Base-by-base conservation (phyloP, 2,113 vertebrate genomes). In the Cyphomyrus plagiostoma region DNA sequence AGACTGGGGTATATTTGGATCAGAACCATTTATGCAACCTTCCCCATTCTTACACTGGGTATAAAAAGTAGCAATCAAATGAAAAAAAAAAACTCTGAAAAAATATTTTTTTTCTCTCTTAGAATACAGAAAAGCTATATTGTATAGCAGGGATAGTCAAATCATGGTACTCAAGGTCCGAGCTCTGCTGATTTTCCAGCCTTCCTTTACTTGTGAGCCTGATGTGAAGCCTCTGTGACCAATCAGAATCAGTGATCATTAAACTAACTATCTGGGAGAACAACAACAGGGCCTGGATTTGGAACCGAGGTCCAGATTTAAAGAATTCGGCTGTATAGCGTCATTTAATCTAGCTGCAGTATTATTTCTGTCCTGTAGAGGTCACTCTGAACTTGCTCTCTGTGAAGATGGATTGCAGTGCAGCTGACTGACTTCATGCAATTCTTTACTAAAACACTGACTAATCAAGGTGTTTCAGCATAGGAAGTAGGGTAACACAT, bases 291-390 rank as follows among this genome's bases (percentile, higher is more conserved):
- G 53, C 53, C 19, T 56, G 53, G 53, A 21, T 56, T 56, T 56
- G 53, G 19, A 56, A 56, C 21, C 53, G 5, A 7, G 19, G 53
- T 56, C 53, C 53, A 21, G 53, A 56, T 56, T 53, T 56, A 19
- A 56, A 56, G 19, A 56, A 21, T 19, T 21, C 5, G 53, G 53
- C 10, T 30, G 62, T 30, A 70, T 30, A 70, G 26, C n/a, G n/a
- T 26, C 10, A 70, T 70, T 70, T 88, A 45, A 8, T 62, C 23
- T 62, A 23, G 46, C 21, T 84, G 77, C 80, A 89, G 52, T 89
- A 89, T 35, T 39, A 15, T n/a, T 2, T 89, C 39, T 84, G 26
- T 15, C 80, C 89, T 85, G 6, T 30, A 89, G 89, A 84, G 23
- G 89, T 39, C 50, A 84, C 89, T 49, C 52, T 89, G 35, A 58